phyloP scores from a whole-genome alignment of 2,797 vertebrate genomes.

The Myotis pilosus region DNA sequence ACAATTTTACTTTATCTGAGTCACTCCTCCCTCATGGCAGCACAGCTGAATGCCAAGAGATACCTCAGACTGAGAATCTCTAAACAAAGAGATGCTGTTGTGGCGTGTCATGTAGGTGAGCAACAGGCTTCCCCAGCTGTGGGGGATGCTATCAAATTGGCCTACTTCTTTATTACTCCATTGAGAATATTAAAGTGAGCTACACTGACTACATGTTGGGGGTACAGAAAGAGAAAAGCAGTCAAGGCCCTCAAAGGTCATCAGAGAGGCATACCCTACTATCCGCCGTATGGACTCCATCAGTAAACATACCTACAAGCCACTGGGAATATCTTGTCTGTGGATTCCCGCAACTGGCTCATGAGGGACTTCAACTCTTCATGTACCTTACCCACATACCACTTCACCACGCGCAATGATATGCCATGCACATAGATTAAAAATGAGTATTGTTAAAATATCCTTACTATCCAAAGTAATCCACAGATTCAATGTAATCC shows the following conservation, averaged over 20 bases:
- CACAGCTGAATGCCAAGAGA: background rate
- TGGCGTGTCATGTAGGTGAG: background rate
- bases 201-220: background rate
- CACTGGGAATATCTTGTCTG: too few relatives aligned
- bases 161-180: background rate
- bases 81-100: background rate
- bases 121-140: background rate
- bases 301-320: background rate
- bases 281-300: background rate
- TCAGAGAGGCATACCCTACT: background rate
- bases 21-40: background rate
- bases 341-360: background rate
- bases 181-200: background rate
- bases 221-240: background rate
- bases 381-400: background rate
- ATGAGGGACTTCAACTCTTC: background rate
- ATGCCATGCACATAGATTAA: background rate
- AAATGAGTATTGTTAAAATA: background rate
- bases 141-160: background rate
- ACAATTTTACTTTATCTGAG: background rate
- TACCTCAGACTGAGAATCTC: background rate
- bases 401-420: background rate
- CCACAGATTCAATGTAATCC: background rate
- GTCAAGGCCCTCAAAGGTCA: background rate
- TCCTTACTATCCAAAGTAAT: background rate